Evolutionary conservation across 1,140 invertebrate genomes (phyloP).

Genomic region (Cherax destructor): DNA sequence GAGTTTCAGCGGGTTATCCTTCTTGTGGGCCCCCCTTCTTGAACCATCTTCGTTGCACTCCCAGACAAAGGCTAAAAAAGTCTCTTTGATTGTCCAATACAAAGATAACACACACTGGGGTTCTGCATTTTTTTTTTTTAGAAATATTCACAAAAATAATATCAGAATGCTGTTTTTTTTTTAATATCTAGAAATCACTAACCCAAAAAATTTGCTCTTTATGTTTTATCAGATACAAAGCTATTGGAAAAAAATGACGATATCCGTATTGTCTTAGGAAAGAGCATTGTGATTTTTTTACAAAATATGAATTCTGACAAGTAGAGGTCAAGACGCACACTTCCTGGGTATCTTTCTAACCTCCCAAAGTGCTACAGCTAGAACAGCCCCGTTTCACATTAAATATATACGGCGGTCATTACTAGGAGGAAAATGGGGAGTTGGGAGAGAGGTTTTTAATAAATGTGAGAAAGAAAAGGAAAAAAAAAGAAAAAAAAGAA

Average conservation of each 20-base stretch:
- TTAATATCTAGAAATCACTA: background rate
- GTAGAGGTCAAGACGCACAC: slow-evolving; percentile 40
- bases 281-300: slow-evolving; percentile 20
- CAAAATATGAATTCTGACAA: slow-evolving; percentile 45
- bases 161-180: slow-evolving; percentile 18
- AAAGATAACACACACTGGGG: background rate
- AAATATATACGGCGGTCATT: slow-evolving; percentile 35
- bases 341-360: slow-evolving; percentile 65
- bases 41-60: background rate
- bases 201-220: slow-evolving; percentile 27
- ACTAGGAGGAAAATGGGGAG: background rate
- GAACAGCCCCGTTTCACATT: slow-evolving; percentile 43
- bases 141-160: background rate
- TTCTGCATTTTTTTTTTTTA: background rate
- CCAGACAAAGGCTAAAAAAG: background rate
- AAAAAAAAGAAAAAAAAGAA: background rate
- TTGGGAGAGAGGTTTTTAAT: background rate
- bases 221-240: background rate
- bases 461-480: background rate
- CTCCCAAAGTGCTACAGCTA: slow-evolving; percentile 59
- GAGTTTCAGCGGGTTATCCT: slow-evolving; percentile 25
- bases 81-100: slow-evolving; percentile 11
- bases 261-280: slow-evolving; percentile 5
- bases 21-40: background rate
- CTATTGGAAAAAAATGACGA: background rate